Evolutionary conservation across 2,113 vertebrate genomes (phyloP), one percentile per base, ranked within the genome.

Genomic region (Galbula dea): DNA sequence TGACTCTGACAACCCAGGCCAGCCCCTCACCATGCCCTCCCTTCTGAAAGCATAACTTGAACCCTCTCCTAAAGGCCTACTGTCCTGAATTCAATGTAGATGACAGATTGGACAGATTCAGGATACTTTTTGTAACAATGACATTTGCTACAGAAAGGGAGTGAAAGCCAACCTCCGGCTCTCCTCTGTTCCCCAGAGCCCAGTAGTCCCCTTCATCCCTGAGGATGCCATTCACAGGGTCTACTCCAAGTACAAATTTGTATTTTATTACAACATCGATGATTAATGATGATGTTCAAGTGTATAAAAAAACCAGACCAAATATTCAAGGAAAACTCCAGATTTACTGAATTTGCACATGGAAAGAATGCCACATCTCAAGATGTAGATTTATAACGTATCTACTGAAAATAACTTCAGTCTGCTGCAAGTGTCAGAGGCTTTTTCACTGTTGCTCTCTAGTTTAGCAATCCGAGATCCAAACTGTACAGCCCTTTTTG

Each of bases 401-500:
- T 92, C 81, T 82, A 30, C 54, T 83, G 78, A 34, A 55, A 79
- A 54, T 6, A 83, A 66, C 43, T 97, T 95, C 58, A 99, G 98
- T 75, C 99, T 98, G 62, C 66, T 96, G 96, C 99, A 99, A 27
- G 96, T 98, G 91, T 99, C 98, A 9, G 98, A 98, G 10, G 98
- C 99, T 84, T 98, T 99, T 90, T 99, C 99, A 1, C 45, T 96
- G 46, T 61, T 95, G 93, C 98, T 97, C 96, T 99, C 99, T 91
- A 99, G 97, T 94, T 99, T 99, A 81, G 99, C 99, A 74, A 99
- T 99, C 81, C 99, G 98, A 69, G 98, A 99, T 79, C 99, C 99
- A 63, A 99, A 99, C 85, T 99, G 99, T 94, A 99, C 98, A 72
- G 99, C 99, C 90, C 99, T 98, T 95, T 99, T 99, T 7, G 99